Evolutionary conservation across 2,113 vertebrate genomes (phyloP).

Genomic region (Egretta garzetta): DNA sequence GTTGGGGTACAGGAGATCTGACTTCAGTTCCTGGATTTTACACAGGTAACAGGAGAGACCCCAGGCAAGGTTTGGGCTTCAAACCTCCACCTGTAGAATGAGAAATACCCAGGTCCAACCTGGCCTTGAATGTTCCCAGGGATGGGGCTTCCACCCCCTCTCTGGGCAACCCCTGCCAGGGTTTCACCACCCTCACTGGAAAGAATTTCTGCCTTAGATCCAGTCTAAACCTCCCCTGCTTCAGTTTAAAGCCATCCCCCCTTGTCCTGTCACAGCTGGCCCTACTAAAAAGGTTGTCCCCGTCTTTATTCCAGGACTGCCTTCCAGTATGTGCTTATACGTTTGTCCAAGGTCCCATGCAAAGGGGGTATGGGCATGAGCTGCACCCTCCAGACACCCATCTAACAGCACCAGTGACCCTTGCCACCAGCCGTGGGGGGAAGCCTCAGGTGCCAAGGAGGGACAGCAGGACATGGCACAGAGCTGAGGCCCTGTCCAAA

Average conservation of each 20-base stretch:
- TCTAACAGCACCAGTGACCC: not conserved
- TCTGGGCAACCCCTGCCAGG: too few relatives aligned
- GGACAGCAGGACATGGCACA: not conserved
- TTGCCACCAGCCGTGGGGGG: not conserved
- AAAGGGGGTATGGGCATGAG: not conserved
- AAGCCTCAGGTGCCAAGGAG: not conserved
- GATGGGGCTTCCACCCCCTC: too few relatives aligned
- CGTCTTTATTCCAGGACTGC: not conserved
- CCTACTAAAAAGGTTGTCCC: too few relatives aligned
- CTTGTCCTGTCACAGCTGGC: too few relatives aligned
- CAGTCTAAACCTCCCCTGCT: too few relatives aligned
- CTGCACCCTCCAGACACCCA: not conserved
- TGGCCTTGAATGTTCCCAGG: too few relatives aligned
- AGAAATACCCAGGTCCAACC: not conserved
- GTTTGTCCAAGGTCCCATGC: not conserved
- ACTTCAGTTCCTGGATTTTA: not conserved
- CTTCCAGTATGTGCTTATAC: rapidly evolving
- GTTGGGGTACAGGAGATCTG: not conserved
- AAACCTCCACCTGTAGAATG: not conserved
- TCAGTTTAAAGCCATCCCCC: too few relatives aligned
- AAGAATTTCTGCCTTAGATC: too few relatives aligned
- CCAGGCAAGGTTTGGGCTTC: not conserved
- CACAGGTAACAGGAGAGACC: not conserved
- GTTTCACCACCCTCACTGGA: too few relatives aligned
- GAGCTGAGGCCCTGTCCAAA: not conserved